Conservation (phyloP, 2,888 invertebrate genomes). For the Cheilosia impressa region DNA sequence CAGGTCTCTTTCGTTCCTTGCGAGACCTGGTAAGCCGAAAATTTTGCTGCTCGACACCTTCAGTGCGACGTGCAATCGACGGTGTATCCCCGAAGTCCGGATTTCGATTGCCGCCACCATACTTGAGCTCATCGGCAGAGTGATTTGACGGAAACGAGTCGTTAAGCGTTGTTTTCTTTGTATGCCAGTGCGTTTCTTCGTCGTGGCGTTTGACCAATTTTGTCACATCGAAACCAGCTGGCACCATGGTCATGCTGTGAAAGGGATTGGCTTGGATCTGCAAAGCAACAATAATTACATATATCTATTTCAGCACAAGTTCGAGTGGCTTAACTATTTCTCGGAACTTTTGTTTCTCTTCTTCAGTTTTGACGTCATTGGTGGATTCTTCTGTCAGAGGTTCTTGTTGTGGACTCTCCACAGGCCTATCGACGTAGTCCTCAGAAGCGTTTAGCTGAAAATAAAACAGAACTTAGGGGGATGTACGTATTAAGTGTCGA, state of each 20-base stretch:
- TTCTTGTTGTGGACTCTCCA: neutral
- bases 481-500: neutral
- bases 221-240: conserved; percentile 77
- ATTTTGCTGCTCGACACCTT: conserved; percentile 63
- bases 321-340: conserved; percentile 18
- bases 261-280: conserved; percentile 54
- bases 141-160: conserved; percentile 58
- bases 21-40: conserved; percentile 73
- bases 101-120: neutral
- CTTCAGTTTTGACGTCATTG: too few relatives aligned
- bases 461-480: neutral
- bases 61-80: conserved; percentile 38
- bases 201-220: conserved; percentile 75
- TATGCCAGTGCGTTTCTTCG: conserved; percentile 78
- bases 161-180: conserved; percentile 77
- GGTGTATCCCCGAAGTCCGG: neutral
- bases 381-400: neutral
- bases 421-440: neutral
- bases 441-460: neutral
- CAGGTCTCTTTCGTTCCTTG: conserved; percentile 60
- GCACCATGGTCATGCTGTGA: conserved; percentile 76
- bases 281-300: neutral
- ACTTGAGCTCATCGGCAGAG: conserved; percentile 1
- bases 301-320: conserved; percentile 27
- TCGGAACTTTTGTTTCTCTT: conserved; percentile 16